Percentiles rank a stretch among this genome's conserved stretches.
Conservation (phyloP, 2,113 vertebrate species). For the Hirundichthys speculiger region DNA sequence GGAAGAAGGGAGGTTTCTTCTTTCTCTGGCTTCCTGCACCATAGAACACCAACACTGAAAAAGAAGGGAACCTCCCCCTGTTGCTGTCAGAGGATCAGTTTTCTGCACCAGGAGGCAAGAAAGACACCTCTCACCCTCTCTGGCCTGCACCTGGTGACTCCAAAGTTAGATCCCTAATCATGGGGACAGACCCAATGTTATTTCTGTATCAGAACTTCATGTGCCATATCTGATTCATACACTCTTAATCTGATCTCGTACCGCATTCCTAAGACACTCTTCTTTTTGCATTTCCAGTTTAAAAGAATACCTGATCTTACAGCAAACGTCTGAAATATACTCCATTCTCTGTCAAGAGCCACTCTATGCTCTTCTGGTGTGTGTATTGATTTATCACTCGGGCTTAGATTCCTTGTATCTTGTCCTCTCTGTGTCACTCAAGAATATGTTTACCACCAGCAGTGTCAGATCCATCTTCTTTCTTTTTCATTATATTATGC, state of each 20-base stretch:
- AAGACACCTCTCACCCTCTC: conserved; percentile 46
- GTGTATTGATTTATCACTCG: background rate
- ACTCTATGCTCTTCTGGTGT: background rate
- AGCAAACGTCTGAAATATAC: background rate
- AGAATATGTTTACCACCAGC: conserved; percentile 24
- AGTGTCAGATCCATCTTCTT: conserved; percentile 14
- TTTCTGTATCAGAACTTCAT: conserved; percentile 42
- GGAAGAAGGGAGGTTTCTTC: background rate
- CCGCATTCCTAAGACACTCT: background rate
- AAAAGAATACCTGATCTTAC: background rate
- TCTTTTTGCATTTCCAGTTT: conserved; percentile 7
- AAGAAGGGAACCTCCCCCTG: conserved; percentile 40
- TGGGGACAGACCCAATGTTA: conserved; percentile 34
- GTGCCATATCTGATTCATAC: conserved; percentile 31
- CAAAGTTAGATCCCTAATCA: conserved; percentile 47
- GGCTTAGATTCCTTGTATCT: background rate
- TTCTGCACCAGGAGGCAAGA: conserved; percentile 65
- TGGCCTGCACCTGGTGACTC: conserved; percentile 33
- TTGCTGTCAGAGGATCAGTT: conserved; percentile 57
- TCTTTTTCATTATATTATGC: conserved; percentile 42
- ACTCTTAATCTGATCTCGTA: background rate
- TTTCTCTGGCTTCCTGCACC: background rate
- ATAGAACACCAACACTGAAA: background rate
- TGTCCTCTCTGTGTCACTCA: conserved; percentile 1
- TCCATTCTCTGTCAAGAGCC: background rate